phyloP scores from a whole-genome alignment of 2,113 vertebrate species.

The Gnathonemus echidnorhynchus region DNA sequence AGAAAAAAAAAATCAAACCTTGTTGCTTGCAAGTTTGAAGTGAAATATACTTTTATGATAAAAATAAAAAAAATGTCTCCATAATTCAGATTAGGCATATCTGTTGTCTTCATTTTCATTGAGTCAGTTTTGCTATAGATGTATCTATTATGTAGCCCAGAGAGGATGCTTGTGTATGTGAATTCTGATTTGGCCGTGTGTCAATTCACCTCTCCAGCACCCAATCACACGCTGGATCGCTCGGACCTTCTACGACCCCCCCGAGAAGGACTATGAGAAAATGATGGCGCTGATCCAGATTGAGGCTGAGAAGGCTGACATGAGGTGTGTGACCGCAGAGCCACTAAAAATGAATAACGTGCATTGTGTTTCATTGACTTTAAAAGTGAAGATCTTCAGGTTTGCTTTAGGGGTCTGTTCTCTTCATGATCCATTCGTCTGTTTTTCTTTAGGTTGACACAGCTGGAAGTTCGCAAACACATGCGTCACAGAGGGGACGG shows the following conservation, averaged over 20 bases:
- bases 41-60: background rate
- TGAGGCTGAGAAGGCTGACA: constrained; percentile 69
- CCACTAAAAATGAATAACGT: background rate
- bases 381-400: background rate
- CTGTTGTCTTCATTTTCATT: background rate
- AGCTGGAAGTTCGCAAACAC: constrained; percentile 65
- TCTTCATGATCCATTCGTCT: background rate
- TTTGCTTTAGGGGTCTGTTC: background rate
- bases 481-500: constrained; percentile 84
- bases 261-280: constrained; percentile 86
- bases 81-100: background rate
- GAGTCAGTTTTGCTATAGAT: background rate
- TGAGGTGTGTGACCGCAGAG: constrained; percentile 60
- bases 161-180: background rate
- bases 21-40: background rate
- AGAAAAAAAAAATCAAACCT: background rate
- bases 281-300: constrained; percentile 69
- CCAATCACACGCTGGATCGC: constrained; percentile 87
- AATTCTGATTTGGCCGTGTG: background rate
- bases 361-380: background rate
- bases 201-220: constrained; percentile 60
- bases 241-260: constrained; percentile 61
- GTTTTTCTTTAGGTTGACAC: constrained; percentile 53
- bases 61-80: background rate
- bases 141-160: background rate